Conservation (phyloP, 2,888 invertebrate genomes). For the Agrilus mali region DNA sequence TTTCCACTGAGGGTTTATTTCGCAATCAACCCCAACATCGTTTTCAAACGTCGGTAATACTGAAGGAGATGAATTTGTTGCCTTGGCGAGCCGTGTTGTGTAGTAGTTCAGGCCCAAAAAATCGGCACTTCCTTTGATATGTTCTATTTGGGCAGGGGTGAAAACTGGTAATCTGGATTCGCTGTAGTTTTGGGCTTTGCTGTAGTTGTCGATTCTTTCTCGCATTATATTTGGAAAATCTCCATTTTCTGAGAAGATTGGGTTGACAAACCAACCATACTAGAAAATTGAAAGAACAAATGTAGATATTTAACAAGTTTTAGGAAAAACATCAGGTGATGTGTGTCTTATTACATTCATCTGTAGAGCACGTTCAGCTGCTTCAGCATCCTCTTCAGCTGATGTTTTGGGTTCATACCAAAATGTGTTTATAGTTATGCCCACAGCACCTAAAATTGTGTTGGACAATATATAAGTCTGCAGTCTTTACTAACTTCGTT, state of each 20-base stretch:
- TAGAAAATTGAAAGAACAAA: too few species aligned
- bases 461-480: too few species aligned
- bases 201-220: slow-evolving; percentile 33
- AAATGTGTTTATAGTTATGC: background rate
- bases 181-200: slow-evolving; percentile 41
- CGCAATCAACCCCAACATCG: slow-evolving; percentile 31
- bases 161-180: slow-evolving; percentile 49
- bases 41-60: slow-evolving; percentile 33
- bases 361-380: slow-evolving; percentile 41
- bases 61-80: slow-evolving; percentile 34
- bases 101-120: slow-evolving; percentile 64
- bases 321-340: too few species aligned
- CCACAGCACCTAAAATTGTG: slow-evolving; percentile 8
- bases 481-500: too few species aligned
- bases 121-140: slow-evolving; percentile 46
- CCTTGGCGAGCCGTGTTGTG: slow-evolving; percentile 31
- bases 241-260: slow-evolving; percentile 46
- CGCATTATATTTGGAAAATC: slow-evolving; percentile 54
- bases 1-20: slow-evolving; percentile 39
- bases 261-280: slow-evolving; percentile 55
- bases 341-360: slow-evolving; percentile 36
- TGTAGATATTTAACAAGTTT: too few species aligned
- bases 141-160: slow-evolving; percentile 41
- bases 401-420: slow-evolving; percentile 28
- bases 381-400: slow-evolving; percentile 36